phyloP scores from a whole-genome alignment of 2,797 vertebrate species.

The Danionella dracula region DNA sequence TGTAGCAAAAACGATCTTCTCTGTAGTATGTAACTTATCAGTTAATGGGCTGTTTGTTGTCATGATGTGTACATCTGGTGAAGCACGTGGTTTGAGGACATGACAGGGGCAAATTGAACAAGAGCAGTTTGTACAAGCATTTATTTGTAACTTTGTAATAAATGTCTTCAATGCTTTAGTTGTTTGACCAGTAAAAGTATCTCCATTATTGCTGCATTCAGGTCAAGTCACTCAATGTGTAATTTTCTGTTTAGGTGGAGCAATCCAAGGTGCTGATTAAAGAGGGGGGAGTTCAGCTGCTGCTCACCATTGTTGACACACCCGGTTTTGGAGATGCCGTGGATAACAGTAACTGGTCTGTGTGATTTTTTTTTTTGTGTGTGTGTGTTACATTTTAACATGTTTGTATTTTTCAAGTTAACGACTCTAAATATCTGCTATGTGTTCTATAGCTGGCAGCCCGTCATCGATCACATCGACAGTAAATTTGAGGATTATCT shows the following conservation, averaged over 20 bases:
- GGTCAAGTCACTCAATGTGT: neutral
- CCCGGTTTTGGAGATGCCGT: conserved; percentile 94
- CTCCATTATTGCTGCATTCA: neutral
- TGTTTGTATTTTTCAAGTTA: neutral
- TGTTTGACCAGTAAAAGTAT: too few relatives aligned
- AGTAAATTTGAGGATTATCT: conserved; percentile 96
- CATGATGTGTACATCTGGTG: too few relatives aligned
- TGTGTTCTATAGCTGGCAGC: conserved; percentile 80
- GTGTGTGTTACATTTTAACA: neutral
- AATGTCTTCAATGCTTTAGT: too few relatives aligned
- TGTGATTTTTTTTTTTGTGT: neutral
- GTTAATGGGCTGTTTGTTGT: too few relatives aligned
- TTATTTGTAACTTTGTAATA: too few relatives aligned
- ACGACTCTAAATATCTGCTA: neutral
- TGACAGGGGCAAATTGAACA: too few relatives aligned
- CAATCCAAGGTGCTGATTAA: conserved; percentile 94
- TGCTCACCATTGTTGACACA: conserved; percentile 94
- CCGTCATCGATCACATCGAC: conserved; percentile 92
- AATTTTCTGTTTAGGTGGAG: conserved; percentile 16
- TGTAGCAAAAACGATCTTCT: too few relatives aligned
- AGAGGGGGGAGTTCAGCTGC: conserved; percentile 90
- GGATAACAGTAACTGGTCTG: conserved; percentile 96
- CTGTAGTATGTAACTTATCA: too few relatives aligned
- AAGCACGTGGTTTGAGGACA: too few relatives aligned
- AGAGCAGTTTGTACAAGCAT: too few relatives aligned